Conservation (phyloP, 2,113 vertebrate species). For the Irena cyanogastra region DNA sequence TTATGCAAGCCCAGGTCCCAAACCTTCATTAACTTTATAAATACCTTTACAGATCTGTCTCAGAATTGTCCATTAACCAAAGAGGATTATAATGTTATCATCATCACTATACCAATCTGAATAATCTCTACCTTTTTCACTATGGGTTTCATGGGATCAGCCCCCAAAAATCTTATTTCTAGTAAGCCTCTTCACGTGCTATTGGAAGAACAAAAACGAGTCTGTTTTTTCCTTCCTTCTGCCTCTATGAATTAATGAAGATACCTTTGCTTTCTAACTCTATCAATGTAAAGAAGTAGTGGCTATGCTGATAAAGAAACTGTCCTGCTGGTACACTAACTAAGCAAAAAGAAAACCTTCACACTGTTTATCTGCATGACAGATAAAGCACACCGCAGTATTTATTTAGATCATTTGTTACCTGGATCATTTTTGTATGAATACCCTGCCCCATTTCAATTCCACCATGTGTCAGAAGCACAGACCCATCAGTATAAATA, state of each 20-base stretch:
- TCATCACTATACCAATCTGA: not conserved
- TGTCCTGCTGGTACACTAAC: not conserved
- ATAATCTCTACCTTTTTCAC: not conserved
- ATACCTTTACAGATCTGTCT: not conserved
- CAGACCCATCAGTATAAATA: constrained; percentile 85
- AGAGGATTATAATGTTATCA: not conserved
- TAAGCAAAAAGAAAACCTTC: not conserved
- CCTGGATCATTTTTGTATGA: constrained; percentile 87
- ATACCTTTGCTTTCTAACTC: not conserved
- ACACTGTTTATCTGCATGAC: not conserved
- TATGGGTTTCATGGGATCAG: not conserved
- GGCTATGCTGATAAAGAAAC: not conserved
- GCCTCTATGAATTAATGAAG: not conserved
- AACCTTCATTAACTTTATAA: not conserved
- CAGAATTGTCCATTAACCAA: not conserved
- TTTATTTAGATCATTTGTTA: not conserved
- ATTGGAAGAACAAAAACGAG: not conserved
- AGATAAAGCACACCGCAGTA: not conserved
- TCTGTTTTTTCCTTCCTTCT: not conserved
- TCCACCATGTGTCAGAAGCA: constrained; percentile 82
- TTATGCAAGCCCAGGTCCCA: not conserved
- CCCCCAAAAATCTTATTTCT: not conserved
- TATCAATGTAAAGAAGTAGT: not conserved
- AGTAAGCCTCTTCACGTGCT: not conserved
- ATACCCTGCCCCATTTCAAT: constrained; percentile 86